phyloP scores from a whole-genome alignment of 2,113 vertebrate genomes.

The Apteryx mantelli region DNA sequence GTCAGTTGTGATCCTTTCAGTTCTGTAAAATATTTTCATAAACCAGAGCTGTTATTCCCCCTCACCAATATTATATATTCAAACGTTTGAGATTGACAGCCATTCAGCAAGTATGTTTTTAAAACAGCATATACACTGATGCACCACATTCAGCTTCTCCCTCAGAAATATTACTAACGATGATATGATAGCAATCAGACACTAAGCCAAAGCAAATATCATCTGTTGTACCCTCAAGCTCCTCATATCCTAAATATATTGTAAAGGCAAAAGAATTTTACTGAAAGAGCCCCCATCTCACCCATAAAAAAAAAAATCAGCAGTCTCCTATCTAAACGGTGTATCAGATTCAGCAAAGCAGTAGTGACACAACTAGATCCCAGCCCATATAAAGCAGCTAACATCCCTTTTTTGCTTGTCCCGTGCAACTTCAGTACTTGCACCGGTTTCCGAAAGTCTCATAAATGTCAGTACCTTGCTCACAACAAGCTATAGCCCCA shows the following conservation, averaged over 20 bases:
- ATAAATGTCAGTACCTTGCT: accelerated
- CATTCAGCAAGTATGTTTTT: neutral
- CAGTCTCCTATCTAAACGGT: neutral
- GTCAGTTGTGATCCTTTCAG: neutral
- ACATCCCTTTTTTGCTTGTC: too few species aligned
- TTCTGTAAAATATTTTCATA: neutral
- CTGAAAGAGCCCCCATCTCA: neutral
- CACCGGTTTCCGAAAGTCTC: neutral
- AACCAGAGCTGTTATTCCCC: neutral
- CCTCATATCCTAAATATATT: accelerated
- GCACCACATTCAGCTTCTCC: neutral
- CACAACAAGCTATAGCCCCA: neutral
- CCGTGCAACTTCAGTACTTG: too few species aligned
- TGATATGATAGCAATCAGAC: accelerated
- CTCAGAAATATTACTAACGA: neutral
- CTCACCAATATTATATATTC: neutral
- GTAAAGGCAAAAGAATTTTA: neutral
- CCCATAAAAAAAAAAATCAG: neutral
- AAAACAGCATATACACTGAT: neutral
- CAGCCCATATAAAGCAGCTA: neutral
- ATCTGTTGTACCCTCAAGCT: neutral
- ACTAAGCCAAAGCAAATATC: neutral
- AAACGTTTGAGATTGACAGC: neutral
- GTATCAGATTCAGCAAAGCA: accelerated
- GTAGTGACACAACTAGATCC: neutral